Conservation (phyloP, 2,113 vertebrate species). For the Hirundichthys speculiger region DNA sequence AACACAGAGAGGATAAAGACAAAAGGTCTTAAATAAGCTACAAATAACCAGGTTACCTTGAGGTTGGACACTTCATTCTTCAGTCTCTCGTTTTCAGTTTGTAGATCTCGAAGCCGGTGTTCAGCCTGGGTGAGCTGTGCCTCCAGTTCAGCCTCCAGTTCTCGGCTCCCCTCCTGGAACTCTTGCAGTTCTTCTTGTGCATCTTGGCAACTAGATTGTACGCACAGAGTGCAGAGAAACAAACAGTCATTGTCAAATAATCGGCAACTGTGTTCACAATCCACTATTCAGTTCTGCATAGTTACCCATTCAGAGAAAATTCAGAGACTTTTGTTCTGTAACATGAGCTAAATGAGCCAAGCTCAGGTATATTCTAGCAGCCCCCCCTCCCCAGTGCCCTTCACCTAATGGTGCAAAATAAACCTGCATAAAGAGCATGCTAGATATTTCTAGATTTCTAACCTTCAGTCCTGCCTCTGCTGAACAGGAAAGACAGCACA, state of each 20-base stretch:
- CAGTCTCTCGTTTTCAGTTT: constrained; percentile 94
- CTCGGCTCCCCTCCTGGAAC: constrained; percentile 97
- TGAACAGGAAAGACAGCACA: constrained; percentile 19
- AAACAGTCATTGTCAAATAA: constrained; percentile 25
- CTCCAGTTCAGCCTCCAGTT: constrained; percentile 96
- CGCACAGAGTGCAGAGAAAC: constrained; percentile 7
- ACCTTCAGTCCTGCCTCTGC: constrained; percentile 18
- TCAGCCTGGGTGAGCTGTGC: constrained; percentile 95
- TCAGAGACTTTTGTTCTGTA: constrained; percentile 50
- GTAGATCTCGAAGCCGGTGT: constrained; percentile 93
- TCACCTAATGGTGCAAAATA: constrained; percentile 23
- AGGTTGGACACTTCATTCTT: constrained; percentile 91
- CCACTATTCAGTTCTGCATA: constrained; percentile 33
- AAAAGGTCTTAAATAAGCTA: background rate
- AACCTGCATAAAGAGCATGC: constrained; percentile 31
- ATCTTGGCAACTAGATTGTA: constrained; percentile 87
- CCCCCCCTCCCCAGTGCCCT: constrained; percentile 12
- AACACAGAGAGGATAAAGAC: background rate
- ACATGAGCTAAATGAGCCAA: constrained; percentile 38
- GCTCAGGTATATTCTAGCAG: constrained; percentile 45
- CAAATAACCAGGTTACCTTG: constrained; percentile 82
- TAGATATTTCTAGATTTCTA: constrained; percentile 32
- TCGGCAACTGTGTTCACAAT: background rate
- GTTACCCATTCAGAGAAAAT: constrained; percentile 25
- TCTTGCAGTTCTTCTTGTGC: constrained; percentile 96